Evolutionary conservation across 2,113 vertebrate genomes (phyloP).

Genomic region (Gobio gobio): DNA sequence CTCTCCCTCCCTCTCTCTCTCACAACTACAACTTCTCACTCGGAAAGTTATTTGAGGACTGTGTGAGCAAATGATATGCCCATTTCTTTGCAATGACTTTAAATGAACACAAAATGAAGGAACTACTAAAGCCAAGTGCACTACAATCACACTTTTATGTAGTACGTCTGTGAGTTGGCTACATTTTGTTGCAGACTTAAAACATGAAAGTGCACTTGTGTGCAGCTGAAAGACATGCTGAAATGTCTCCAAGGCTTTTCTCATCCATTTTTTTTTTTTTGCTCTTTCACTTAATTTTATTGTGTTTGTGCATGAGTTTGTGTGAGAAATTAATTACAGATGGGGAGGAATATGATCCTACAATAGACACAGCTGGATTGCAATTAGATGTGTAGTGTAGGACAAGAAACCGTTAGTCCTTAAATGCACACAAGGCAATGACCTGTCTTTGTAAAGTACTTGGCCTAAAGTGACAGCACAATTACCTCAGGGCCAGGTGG

Average conservation of each 20-base stretch:
- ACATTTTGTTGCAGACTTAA: neutral
- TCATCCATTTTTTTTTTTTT: neutral
- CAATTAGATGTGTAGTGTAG: neutral
- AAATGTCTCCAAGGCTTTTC: neutral
- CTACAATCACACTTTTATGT: neutral
- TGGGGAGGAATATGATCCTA: neutral
- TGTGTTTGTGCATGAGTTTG: neutral
- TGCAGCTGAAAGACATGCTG: neutral
- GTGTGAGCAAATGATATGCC: neutral
- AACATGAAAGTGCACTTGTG: neutral
- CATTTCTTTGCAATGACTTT: neutral
- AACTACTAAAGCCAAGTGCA: neutral
- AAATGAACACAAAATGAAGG: slow-evolving; percentile 1
- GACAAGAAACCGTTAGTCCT: neutral
- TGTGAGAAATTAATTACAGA: neutral
- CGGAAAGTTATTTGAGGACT: neutral
- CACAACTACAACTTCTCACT: neutral
- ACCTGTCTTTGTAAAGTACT: neutral
- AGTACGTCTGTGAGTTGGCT: neutral
- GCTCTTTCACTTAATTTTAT: neutral
- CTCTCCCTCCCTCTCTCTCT: too few relatives aligned
- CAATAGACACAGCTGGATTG: neutral
- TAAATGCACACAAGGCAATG: neutral
- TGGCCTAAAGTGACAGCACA: slow-evolving; percentile 15
- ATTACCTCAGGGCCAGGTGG: slow-evolving; percentile 89